Percentiles rank a stretch among this genome's conserved stretches.
Conservation (phyloP, 2,113 vertebrate genomes). For the Orthochromis indermauri region DNA sequence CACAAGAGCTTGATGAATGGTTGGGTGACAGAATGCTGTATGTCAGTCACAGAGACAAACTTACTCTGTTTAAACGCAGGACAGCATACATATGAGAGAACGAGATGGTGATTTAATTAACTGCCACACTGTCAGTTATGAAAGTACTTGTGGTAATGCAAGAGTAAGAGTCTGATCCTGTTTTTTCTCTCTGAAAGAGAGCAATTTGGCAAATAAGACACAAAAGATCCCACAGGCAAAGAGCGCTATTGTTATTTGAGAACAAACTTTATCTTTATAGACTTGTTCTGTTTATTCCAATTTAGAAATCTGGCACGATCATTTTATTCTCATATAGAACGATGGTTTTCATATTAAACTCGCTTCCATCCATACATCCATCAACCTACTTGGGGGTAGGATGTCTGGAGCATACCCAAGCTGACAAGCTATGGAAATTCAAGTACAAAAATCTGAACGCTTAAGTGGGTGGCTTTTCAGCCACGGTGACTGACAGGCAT, state of each 20-base stretch:
- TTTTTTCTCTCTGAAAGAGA: neutral
- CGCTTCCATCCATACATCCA: neutral
- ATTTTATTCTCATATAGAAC: neutral
- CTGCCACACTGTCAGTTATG: conserved; percentile 1
- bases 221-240: neutral
- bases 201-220: neutral
- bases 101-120: conserved; percentile 39
- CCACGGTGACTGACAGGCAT: conserved; percentile 8
- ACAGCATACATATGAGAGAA: conserved; percentile 29
- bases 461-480: neutral
- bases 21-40: conserved; percentile 8
- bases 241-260: neutral
- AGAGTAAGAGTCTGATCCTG: neutral
- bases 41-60: conserved; percentile 41
- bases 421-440: neutral
- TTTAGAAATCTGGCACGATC: neutral
- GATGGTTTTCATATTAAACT: neutral
- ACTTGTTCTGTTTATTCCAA: neutral
- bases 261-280: neutral
- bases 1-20: conserved; percentile 44
- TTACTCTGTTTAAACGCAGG: conserved; percentile 3
- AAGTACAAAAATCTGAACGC: neutral
- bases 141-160: neutral
- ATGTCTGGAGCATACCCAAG: neutral
- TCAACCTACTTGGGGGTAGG: neutral